These are phyloP conservation scores for Collichthys lucidus DNA, from an alignment of 2,113 vertebrate genomes.

Conservation along the genomic window DNA sequence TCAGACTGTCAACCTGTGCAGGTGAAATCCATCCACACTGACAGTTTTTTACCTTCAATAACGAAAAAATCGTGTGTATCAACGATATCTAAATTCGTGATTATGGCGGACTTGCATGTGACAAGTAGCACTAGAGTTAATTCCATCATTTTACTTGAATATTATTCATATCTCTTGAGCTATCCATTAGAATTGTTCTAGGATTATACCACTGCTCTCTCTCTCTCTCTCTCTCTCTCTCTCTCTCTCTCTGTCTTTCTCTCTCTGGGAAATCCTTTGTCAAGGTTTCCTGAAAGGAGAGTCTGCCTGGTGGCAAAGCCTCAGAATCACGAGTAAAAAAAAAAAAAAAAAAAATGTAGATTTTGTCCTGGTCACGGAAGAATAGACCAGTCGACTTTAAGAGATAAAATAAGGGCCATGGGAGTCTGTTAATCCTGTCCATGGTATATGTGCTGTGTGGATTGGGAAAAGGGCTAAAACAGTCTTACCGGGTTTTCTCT, in stretches of 20 bases:
- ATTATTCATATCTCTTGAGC: constrained; percentile 9
- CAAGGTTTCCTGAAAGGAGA: constrained; percentile 12
- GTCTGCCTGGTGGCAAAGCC: constrained; percentile 16
- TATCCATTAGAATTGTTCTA: constrained; percentile 11
- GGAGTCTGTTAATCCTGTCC: constrained; percentile 44
- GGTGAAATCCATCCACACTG: constrained; percentile 9
- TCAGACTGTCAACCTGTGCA: not conserved
- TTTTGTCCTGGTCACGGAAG: constrained; percentile 57
- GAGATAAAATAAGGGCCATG: constrained; percentile 36
- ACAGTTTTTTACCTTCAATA: not conserved
- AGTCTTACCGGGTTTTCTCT: not conserved
- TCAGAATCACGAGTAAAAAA: constrained; percentile 28
- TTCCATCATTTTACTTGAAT: constrained; percentile 13
- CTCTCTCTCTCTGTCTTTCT: not conserved
- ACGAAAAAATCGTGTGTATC: not conserved
- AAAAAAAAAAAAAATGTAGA: constrained; percentile 50
- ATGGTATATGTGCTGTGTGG: constrained; percentile 25
- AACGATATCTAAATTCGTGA: not conserved
- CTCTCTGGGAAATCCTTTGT: constrained; percentile 22
- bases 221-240: too few species aligned
- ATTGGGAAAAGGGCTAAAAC: constrained; percentile 19
- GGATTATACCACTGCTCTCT: constrained; percentile 10
- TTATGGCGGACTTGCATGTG: not conserved
- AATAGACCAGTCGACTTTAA: constrained; percentile 27
- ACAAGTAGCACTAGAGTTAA: not conserved